Conservation (phyloP, 2,888 invertebrate species). For the Augiades crinisus region DNA sequence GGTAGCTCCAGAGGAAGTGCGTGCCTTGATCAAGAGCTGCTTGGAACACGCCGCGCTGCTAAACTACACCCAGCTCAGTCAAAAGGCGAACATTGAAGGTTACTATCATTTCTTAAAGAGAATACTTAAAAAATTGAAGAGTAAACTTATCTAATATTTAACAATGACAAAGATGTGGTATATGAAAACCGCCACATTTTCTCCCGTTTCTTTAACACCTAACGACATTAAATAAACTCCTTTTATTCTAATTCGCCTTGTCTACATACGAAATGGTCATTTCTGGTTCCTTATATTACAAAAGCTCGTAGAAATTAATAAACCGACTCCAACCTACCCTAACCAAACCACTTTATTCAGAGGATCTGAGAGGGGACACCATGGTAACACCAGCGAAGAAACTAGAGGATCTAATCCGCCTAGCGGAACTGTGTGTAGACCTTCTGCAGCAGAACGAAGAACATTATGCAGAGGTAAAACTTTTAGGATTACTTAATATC, state of each 20-base stretch:
- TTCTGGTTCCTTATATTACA: no score
- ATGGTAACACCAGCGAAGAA: constrained; percentile 93
- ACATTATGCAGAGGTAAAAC: constrained; percentile 98
- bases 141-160: no score
- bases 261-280: no score
- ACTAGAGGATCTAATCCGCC: constrained; percentile 97
- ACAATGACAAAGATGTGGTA: no score
- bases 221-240: no score
- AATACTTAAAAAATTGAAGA: no score
- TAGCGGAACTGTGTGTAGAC: constrained; percentile 99
- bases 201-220: no score
- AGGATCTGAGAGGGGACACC: constrained; percentile 90
- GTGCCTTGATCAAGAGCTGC: constrained; percentile 97
- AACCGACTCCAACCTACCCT: background rate
- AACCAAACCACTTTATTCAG: constrained; percentile 57
- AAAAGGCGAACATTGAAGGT: constrained; percentile 99
- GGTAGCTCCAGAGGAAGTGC: constrained; percentile 97
- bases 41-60: constrained; percentile 98
- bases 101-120: background rate
- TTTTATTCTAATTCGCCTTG: no score
- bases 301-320: no score
- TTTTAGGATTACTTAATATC: no score
- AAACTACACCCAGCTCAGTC: constrained; percentile 97
- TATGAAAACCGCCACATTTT: no score
- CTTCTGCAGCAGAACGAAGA: constrained; percentile 99